Conservation (phyloP, 2,888 invertebrate species). For the Drosophila algonquin region DNA sequence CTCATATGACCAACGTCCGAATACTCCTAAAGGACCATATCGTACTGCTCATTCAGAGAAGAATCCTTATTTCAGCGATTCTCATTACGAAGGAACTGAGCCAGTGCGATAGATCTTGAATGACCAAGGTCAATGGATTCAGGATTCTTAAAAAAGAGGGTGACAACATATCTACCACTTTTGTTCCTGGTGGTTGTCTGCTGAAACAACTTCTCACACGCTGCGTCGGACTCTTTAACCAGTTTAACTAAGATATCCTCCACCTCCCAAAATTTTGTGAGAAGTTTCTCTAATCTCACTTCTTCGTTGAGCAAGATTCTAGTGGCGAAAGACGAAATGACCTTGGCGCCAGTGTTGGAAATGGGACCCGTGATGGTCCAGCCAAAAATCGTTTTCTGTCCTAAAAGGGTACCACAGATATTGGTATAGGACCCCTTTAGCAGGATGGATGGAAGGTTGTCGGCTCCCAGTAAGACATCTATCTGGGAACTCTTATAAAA, state of each 20-base stretch:
- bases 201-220: not conserved
- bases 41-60: conserved; percentile 1
- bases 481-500: no score
- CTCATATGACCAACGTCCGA: conserved; percentile 12
- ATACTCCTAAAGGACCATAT: conserved; percentile 18
- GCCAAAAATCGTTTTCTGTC: no score
- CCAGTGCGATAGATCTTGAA: conserved; percentile 1
- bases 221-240: not conserved
- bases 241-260: no score
- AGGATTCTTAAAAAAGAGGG: not conserved
- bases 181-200: not conserved
- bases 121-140: not conserved
- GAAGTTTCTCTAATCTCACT: no score
- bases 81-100: not conserved
- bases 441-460: no score
- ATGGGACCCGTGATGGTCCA: not conserved
- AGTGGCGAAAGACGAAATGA: not conserved
- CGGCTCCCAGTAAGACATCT: no score
- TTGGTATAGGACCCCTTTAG: no score
- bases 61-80: not conserved
- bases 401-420: no score
- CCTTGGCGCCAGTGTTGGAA: not conserved
- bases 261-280: no score
- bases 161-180: not conserved
- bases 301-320: not conserved